Conservation (phyloP, 2,888 invertebrate species). For the Ormyrus thymus region DNA sequence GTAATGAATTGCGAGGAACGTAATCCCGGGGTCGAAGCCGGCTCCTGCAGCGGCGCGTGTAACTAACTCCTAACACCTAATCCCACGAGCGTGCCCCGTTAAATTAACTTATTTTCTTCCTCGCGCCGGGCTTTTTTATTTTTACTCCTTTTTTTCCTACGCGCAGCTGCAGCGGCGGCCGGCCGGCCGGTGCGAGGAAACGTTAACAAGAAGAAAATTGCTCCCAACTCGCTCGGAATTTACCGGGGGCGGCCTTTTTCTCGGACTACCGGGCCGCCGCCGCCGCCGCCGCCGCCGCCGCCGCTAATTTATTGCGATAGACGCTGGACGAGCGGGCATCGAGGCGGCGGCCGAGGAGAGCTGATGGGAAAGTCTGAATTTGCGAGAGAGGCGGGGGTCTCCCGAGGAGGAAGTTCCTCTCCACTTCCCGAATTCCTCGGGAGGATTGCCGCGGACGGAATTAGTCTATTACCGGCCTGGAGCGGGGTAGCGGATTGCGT, state of each 20-base stretch:
- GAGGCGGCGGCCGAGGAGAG: too few relatives aligned
- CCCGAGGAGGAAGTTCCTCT: too few relatives aligned
- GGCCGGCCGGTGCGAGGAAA: conserved; percentile 55
- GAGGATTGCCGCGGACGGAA: too few relatives aligned
- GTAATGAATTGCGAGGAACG: conserved; percentile 41
- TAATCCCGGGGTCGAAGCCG: conserved; percentile 50
- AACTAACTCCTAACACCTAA: conserved; percentile 66
- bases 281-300: background rate
- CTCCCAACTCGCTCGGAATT: conserved; percentile 58
- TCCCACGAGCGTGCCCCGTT: conserved; percentile 59
- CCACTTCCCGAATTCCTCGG: too few relatives aligned
- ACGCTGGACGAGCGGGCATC: background rate
- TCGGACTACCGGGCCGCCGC: background rate
- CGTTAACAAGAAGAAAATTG: conserved; percentile 66
- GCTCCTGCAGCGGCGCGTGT: conserved; percentile 57
- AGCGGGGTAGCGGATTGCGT: too few relatives aligned
- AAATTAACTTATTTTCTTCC: conserved; percentile 62
- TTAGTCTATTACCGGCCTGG: too few relatives aligned
- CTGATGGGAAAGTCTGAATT: too few relatives aligned
- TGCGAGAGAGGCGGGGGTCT: too few relatives aligned
- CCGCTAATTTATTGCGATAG: conserved; percentile 26
- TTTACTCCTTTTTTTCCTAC: too few relatives aligned
- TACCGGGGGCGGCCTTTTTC: conserved; percentile 57
- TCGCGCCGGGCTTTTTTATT: background rate
- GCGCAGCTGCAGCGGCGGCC: background rate